Evolutionary conservation across 2,888 invertebrate species (phyloP).

Genomic region (Arge pagana): DNA sequence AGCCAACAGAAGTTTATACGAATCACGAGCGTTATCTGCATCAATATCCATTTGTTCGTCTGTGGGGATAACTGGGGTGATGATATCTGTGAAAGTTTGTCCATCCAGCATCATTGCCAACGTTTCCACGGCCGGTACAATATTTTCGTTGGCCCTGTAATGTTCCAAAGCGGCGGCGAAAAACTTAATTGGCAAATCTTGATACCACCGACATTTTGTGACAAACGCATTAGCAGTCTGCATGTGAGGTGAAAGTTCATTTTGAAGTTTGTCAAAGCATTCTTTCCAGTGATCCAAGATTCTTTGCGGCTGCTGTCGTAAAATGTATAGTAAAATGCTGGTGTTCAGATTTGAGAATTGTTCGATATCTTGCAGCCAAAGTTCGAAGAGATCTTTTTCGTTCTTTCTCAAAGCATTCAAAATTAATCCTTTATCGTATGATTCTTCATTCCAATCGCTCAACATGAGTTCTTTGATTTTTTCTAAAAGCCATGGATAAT

Average conservation of each 20-base stretch:
- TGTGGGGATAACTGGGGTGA: constrained; percentile 37
- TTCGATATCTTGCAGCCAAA: constrained; percentile 6
- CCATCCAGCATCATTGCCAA: constrained; percentile 40
- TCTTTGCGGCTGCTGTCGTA: constrained; percentile 24
- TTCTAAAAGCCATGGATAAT: constrained; percentile 40
- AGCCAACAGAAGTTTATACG: constrained; percentile 4
- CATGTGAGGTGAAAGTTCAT: not conserved
- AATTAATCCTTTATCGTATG: not conserved
- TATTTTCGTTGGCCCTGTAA: no score
- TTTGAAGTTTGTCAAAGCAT: constrained; percentile 25
- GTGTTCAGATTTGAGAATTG: not conserved
- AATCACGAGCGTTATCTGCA: constrained; percentile 22
- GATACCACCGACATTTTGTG: constrained; percentile 4
- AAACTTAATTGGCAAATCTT: not conserved
- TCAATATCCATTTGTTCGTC: constrained; percentile 31
- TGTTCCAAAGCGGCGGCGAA: not conserved
- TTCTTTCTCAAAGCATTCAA: not conserved
- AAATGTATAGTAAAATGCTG: constrained; percentile 3
- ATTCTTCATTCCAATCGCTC: not conserved
- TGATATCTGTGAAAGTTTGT: constrained; percentile 30
- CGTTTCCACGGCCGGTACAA: not conserved
- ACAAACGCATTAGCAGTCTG: not conserved
- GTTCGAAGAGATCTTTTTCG: constrained; percentile 31
- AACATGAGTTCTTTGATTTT: constrained; percentile 19
- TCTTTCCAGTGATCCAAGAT: constrained; percentile 30